Evolutionary conservation across 2,797 vertebrate species (phyloP), one percentile per base, ranked within the genome.

Genomic region (Siniperca undulata): DNA sequence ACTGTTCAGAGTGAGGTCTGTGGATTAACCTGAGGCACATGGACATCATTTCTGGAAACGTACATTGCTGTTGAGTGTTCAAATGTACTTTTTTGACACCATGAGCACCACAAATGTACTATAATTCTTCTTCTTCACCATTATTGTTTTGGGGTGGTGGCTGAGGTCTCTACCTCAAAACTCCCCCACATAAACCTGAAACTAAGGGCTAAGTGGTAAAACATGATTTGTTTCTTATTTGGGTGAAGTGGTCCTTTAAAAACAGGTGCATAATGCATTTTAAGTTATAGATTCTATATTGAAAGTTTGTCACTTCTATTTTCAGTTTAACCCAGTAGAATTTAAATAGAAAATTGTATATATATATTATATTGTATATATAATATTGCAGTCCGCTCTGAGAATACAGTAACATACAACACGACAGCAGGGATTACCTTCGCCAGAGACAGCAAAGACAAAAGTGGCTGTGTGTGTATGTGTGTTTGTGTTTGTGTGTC

Each of bases 351-450:
- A 59, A 44, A 38, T 30, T 30, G 30, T 30, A 30, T 30, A 30
- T 30, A 30, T 30, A 30, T 30, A 30, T 30, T 30, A 30, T 30
- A 30, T 30, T 30, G 30, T 30, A 30, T 30, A 30, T 30, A 30
- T 30, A 30, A 30, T 30, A 30, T 30, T 27, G 9, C 44, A 59
- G 27, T 24, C 30, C 5, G 11, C 59, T 65, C 4, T 64, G n/a
- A 72, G 64, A 16, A 42, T 64, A 56, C 74, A 65, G 44, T 52
- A 56, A 65, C 72, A 70, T 30, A 40, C 42, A 50, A 36, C 70
- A 48, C 5, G 55, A 81, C 82, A 83, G 69, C 68, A 64, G 71
- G 80, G 82, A 70, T 82, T 84, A 70, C 70, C 61, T 70, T 62
- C 7, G 2, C 14, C 14, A 48, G 44, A 76, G 72, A 71, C 60